A percentile compares a stretch with the other conserved stretches of the same genome.
phyloP scores from a whole-genome alignment of 2,888 invertebrate genomes.

The Dasypolia templi region DNA sequence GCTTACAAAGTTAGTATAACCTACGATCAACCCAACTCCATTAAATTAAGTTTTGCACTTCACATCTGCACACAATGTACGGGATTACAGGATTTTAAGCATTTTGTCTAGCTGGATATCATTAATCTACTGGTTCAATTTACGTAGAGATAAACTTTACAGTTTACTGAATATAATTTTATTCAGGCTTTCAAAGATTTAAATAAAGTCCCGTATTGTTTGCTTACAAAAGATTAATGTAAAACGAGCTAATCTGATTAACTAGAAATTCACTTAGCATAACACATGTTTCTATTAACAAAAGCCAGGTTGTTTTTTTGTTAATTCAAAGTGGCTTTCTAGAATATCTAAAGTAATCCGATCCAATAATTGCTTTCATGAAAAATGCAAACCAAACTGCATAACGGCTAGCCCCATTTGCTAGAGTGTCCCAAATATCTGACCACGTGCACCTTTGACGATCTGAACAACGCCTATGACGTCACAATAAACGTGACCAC shows the following conservation, averaged over 20 bases:
- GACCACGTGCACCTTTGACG: too few relatives aligned
- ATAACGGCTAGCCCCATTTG: not conserved
- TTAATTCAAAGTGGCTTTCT: constrained; percentile 8
- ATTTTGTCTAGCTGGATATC: constrained; percentile 4
- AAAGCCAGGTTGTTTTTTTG: constrained; percentile 27
- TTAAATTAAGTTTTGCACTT: constrained; percentile 18
- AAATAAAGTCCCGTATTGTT: constrained; percentile 32
- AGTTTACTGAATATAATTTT: constrained; percentile 17
- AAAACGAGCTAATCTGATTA: constrained; percentile 35
- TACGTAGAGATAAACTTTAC: constrained; percentile 14
- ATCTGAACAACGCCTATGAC: too few relatives aligned
- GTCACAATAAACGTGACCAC: too few relatives aligned
- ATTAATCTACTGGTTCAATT: constrained; percentile 20
- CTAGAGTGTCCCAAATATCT: too few relatives aligned
- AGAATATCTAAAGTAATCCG: not conserved
- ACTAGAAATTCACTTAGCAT: constrained; percentile 29
- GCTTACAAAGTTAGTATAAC: not conserved
- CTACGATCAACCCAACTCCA: not conserved
- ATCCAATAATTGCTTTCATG: too few relatives aligned
- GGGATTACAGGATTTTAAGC: constrained; percentile 20
- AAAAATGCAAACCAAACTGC: not conserved
- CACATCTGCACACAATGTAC: constrained; percentile 4
- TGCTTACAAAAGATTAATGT: constrained; percentile 36
- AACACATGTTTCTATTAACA: constrained; percentile 34
- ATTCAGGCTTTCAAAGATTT: constrained; percentile 31